Evolutionary conservation across 2,888 invertebrate species (phyloP).

Genomic region (Pantelozetes paolii): DNA sequence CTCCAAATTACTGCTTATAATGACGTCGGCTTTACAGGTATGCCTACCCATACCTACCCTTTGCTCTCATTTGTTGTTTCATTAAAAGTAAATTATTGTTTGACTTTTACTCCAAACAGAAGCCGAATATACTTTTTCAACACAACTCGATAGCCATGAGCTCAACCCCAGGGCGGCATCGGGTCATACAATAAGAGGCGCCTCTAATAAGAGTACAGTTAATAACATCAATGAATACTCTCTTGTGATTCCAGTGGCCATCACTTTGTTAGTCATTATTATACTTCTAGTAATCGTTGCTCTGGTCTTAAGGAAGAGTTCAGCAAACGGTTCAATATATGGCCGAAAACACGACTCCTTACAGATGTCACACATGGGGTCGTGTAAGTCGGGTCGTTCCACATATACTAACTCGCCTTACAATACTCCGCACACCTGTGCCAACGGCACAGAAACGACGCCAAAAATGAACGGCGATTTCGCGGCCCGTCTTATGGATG

Average conservation of each 20-base stretch:
- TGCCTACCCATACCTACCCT: neutral
- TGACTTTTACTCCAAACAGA: neutral
- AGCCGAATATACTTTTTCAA: slow-evolving; percentile 30
- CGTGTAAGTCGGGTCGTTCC: slow-evolving; percentile 33
- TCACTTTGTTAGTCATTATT: slow-evolving; percentile 46
- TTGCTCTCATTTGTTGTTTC: neutral
- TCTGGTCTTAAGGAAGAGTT: slow-evolving; percentile 44
- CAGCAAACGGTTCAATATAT: slow-evolving; percentile 41
- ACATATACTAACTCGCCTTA: slow-evolving; percentile 31
- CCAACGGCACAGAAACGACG: slow-evolving; percentile 16
- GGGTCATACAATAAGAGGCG: slow-evolving; percentile 24
- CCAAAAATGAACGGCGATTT: slow-evolving; percentile 37
- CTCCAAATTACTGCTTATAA: slow-evolving; percentile 54
- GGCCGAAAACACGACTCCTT: slow-evolving; percentile 33
- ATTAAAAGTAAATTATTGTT: neutral
- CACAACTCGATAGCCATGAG: slow-evolving; percentile 17
- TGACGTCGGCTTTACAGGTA: slow-evolving; percentile 53
- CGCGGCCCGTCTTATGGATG: slow-evolving; percentile 32
- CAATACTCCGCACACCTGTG: slow-evolving; percentile 30
- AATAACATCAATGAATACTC: slow-evolving; percentile 36
- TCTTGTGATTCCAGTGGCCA: slow-evolving; percentile 45
- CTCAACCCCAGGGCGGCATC: slow-evolving; percentile 23
- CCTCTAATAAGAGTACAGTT: neutral
- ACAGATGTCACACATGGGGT: slow-evolving; percentile 37
- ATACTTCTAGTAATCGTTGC: slow-evolving; percentile 46